phyloP scores from a whole-genome alignment of 2,888 invertebrate species.

The Imbricaverruca yamaguchii region DNA sequence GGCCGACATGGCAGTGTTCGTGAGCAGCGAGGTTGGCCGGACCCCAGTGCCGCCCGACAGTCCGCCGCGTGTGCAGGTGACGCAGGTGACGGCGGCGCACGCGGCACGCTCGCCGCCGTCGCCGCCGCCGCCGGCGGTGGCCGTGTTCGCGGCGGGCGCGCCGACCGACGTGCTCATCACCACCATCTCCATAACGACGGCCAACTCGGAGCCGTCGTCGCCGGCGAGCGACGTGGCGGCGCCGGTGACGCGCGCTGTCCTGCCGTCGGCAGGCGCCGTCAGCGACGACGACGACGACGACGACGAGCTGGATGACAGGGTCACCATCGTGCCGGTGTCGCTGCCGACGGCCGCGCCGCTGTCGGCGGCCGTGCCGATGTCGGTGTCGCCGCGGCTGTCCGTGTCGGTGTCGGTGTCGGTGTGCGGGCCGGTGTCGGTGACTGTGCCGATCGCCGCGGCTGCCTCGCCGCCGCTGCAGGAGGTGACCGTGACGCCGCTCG shows the following conservation, averaged over 20 bases:
- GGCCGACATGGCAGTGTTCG: neutral
- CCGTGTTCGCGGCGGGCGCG: neutral
- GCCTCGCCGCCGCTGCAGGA: neutral
- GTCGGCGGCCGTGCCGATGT: neutral
- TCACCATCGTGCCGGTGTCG: conserved; percentile 1
- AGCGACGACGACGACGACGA: neutral
- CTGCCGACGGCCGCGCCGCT: neutral
- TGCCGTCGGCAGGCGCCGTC: neutral
- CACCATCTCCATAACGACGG: conserved; percentile 12
- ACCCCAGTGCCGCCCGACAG: neutral
- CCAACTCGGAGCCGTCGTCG: neutral
- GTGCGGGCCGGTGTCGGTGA: neutral
- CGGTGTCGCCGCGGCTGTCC: neutral
- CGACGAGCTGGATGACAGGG: neutral
- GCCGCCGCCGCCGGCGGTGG: neutral
- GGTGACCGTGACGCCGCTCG: conserved; percentile 14
- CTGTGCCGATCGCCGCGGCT: neutral
- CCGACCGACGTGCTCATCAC: neutral
- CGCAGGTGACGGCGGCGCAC: neutral
- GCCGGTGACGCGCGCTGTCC: neutral
- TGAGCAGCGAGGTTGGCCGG: neutral
- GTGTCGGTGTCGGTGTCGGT: neutral
- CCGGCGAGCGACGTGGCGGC: neutral
- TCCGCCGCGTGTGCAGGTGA: conserved; percentile 7
- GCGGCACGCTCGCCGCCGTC: no score